These are phyloP conservation scores for Bellardia bayeri DNA, from an alignment of 2,888 invertebrate genomes.

Conservation along the genomic window DNA sequence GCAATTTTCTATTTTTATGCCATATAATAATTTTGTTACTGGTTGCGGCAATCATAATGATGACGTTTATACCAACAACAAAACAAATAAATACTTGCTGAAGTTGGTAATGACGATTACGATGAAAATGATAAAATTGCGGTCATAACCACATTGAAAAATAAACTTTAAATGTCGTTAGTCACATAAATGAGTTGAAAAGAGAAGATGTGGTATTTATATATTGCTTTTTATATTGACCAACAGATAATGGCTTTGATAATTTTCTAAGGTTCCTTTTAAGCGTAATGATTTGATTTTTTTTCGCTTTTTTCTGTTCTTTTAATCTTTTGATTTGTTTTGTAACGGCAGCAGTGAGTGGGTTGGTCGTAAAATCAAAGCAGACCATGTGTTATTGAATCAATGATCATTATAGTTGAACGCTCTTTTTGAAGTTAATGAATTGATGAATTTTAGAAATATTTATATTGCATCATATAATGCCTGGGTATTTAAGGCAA, in stretches of 20 bases:
- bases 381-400: slow-evolving; percentile 32
- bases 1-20: slow-evolving; percentile 48
- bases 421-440: slow-evolving; percentile 45
- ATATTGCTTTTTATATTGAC: slow-evolving; percentile 58
- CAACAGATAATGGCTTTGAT: slow-evolving; percentile 63
- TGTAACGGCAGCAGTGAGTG: slow-evolving; percentile 16
- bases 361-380: slow-evolving; percentile 33
- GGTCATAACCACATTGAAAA: slow-evolving; percentile 57
- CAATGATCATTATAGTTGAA: slow-evolving; percentile 26
- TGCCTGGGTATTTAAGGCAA: too few relatives aligned
- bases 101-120: slow-evolving; percentile 7
- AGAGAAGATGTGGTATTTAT: slow-evolving; percentile 48
- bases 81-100: background rate
- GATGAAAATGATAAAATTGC: slow-evolving; percentile 61
- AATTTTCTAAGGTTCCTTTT: slow-evolving; percentile 50
- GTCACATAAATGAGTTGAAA: slow-evolving; percentile 36
- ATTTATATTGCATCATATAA: background rate
- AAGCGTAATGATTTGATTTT: slow-evolving; percentile 33
- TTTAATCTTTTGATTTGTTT: slow-evolving; percentile 15
- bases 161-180: slow-evolving; percentile 45
- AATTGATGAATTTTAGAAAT: slow-evolving; percentile 29
- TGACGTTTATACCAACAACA: slow-evolving; percentile 11
- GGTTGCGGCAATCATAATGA: slow-evolving; percentile 14
- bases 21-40: slow-evolving; percentile 36
- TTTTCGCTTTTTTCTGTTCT: background rate